phyloP scores from a whole-genome alignment of 2,797 vertebrate species.

The Moxostoma hubbsi region DNA sequence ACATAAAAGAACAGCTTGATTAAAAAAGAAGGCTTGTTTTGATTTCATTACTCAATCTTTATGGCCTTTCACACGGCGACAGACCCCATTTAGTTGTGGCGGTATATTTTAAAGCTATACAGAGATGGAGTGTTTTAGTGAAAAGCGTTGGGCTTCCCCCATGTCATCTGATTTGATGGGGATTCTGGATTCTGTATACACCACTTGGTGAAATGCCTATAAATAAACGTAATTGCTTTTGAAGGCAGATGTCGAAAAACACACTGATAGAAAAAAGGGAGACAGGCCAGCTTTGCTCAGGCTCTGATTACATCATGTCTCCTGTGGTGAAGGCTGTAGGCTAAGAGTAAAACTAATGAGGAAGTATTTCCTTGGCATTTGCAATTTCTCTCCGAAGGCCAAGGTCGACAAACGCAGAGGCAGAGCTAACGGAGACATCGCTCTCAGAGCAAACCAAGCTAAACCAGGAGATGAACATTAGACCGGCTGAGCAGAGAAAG shows the following conservation, averaged over 20 bases:
- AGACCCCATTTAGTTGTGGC: conserved; percentile 21
- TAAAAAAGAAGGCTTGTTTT: conserved; percentile 2
- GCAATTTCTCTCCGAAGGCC: conserved; percentile 51
- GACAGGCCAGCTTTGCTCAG: conserved; percentile 26
- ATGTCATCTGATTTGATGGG: conserved; percentile 29
- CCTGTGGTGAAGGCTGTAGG: conserved; percentile 39
- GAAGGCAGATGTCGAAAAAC: conserved; percentile 30
- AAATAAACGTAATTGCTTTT: conserved; percentile 55
- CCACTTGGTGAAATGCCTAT: conserved; percentile 19
- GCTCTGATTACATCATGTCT: conserved; percentile 51
- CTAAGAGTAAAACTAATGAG: conserved; percentile 52
- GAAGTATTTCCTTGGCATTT: conserved; percentile 52
- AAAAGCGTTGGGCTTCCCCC: conserved; percentile 40
- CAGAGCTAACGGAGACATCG: conserved; percentile 44
- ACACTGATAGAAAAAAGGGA: conserved; percentile 17
- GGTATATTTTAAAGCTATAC: conserved; percentile 39
- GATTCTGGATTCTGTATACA: conserved; percentile 37
- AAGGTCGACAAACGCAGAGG: conserved; percentile 37
- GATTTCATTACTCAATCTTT: conserved; percentile 45
- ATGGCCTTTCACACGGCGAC: conserved; percentile 21
- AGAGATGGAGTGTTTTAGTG: conserved; percentile 15
- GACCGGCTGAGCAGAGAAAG: conserved; percentile 12
- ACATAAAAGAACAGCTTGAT: conserved; percentile 17
- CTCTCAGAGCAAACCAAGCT: conserved; percentile 46
- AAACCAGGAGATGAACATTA: conserved; percentile 39